phyloP scores from a whole-genome alignment of 2,797 vertebrate species.

The Muscicapa striata region DNA sequence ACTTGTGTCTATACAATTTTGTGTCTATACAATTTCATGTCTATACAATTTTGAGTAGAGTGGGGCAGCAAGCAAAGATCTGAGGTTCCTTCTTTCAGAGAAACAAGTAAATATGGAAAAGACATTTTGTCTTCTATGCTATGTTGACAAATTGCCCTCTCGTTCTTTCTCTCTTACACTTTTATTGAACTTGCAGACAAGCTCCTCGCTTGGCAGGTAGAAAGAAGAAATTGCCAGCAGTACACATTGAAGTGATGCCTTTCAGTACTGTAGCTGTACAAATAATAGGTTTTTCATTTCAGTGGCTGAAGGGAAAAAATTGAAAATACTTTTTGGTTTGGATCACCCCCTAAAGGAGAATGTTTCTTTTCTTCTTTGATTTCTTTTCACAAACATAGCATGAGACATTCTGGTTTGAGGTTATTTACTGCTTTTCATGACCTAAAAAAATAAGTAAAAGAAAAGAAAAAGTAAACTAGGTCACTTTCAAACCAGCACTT shows the following conservation, averaged over 20 bases:
- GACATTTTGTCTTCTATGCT: background rate
- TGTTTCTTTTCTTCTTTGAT: constrained; percentile 27
- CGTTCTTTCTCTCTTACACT: background rate
- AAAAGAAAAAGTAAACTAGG: constrained; percentile 2
- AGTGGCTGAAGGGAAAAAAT: background rate
- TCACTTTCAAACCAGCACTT: background rate
- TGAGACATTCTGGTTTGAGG: background rate
- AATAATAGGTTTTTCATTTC: constrained; percentile 48
- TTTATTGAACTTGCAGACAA: constrained; percentile 13
- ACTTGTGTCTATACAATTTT: fast-evolving
- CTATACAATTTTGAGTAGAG: background rate
- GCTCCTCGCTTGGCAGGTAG: constrained; percentile 29
- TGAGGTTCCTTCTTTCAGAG: background rate
- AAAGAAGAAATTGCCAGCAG: constrained; percentile 19
- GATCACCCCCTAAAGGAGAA: constrained; percentile 25
- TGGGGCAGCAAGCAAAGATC: background rate
- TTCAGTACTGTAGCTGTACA: constrained; percentile 4
- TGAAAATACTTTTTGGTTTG: constrained; percentile 44
- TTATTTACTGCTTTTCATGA: constrained; percentile 35
- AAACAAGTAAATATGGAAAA: background rate
- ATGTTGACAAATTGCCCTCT: background rate
- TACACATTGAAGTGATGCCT: background rate
- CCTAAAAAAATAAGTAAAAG: background rate
- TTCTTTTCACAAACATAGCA: background rate
- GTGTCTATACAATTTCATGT: fast-evolving